Conservation (phyloP, 2,888 invertebrate genomes). For the Archaeoteleia sp. region DNA sequence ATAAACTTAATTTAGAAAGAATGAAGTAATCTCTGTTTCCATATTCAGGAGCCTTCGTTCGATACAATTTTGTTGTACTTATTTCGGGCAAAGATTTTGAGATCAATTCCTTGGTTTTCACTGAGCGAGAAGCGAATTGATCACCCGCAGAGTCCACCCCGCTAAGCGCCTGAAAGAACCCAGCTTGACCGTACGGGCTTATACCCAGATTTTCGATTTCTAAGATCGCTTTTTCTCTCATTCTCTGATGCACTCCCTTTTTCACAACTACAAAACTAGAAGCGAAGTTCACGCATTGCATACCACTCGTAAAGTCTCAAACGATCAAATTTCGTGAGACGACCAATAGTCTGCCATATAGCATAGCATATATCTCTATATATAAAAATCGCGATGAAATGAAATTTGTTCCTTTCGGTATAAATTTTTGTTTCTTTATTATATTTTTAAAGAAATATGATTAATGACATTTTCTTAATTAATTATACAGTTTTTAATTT, state of each 20-base stretch:
- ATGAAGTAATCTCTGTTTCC: no score
- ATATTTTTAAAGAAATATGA: no score
- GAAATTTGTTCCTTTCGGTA: no score
- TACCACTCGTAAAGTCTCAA: conserved; percentile 30
- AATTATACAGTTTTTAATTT: no score
- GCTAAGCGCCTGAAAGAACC: conserved; percentile 43
- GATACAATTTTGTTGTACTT: conserved; percentile 27
- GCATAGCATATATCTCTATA: no score
- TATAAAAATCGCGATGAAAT: no score
- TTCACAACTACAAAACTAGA: conserved; percentile 39
- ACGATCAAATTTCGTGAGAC: conserved; percentile 46
- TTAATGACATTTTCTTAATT: no score
- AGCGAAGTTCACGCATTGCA: conserved; percentile 50
- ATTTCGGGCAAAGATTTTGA: conserved; percentile 20
- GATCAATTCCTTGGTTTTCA: conserved; percentile 46
- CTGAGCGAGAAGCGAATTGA: conserved; percentile 41
- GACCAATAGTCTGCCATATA: no score
- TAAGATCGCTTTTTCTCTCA: conserved; percentile 41
- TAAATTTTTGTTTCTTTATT: no score
- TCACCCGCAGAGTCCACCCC: conserved; percentile 48
- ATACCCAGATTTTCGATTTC: conserved; percentile 42
- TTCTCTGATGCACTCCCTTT: conserved; percentile 32
- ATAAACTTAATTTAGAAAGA: no score
- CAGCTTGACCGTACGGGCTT: conserved; percentile 46
- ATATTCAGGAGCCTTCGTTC: conserved; percentile 2